Conservation (phyloP, 2,113 vertebrate genomes). For the Steatornis caripensis region DNA sequence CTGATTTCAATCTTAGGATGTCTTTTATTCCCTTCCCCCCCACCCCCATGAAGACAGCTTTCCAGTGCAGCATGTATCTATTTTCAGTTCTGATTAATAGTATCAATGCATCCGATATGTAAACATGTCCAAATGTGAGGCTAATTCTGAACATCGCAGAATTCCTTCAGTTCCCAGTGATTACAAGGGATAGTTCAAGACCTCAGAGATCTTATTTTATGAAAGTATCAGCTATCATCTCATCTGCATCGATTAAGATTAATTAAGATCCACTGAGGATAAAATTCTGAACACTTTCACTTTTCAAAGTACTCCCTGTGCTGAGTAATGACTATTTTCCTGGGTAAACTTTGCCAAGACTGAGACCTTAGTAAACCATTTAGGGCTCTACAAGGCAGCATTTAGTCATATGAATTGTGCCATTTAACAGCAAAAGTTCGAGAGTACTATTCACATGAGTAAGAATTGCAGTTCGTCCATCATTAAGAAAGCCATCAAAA, state of each 20-base stretch:
- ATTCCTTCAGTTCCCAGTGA: background rate
- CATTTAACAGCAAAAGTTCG: slow-evolving; percentile 2
- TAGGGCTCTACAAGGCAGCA: slow-evolving; percentile 42
- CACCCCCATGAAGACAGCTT: too few relatives aligned
- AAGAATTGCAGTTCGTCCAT: slow-evolving; percentile 26
- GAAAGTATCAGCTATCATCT: background rate
- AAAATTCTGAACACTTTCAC: background rate
- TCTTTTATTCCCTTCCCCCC: too few relatives aligned
- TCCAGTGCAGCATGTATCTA: background rate
- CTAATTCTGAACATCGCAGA: background rate
- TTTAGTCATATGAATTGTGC: slow-evolving; percentile 43
- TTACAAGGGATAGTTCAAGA: background rate
- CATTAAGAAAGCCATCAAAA: slow-evolving; percentile 21
- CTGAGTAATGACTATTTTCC: slow-evolving; percentile 35
- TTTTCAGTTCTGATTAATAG: background rate
- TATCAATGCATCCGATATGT: background rate
- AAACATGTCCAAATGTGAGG: background rate
- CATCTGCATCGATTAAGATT: background rate
- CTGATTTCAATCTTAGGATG: background rate
- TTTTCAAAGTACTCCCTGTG: background rate
- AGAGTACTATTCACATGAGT: background rate
- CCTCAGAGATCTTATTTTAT: background rate
- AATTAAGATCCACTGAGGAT: background rate
- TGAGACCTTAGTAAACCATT: background rate
- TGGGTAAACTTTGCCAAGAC: slow-evolving; percentile 5